These are phyloP conservation scores for Dioctria rufipes DNA, from an alignment of 2,888 invertebrate species.

Conservation along the genomic window DNA sequence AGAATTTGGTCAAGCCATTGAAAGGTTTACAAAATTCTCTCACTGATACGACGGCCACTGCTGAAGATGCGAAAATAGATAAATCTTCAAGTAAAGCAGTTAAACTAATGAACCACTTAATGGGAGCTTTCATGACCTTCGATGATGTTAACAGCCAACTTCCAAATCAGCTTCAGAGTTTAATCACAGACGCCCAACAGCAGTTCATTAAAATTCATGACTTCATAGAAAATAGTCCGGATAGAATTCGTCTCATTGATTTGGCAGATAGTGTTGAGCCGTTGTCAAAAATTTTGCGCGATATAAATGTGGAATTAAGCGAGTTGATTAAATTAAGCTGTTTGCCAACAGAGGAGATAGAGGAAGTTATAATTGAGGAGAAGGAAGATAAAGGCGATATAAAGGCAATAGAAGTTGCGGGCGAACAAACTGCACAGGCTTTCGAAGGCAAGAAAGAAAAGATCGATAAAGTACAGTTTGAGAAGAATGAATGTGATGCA, in stretches of 20 bases:
- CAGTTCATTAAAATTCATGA: slow-evolving; percentile 56
- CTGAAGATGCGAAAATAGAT: not conserved
- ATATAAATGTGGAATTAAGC: slow-evolving; percentile 10
- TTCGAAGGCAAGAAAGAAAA: not conserved
- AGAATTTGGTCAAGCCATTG: not conserved
- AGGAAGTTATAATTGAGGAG: not conserved
- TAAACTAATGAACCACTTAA: slow-evolving; percentile 54
- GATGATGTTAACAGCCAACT: slow-evolving; percentile 55
- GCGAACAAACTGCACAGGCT: not conserved
- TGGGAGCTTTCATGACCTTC: slow-evolving; percentile 58
- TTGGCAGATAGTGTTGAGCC: slow-evolving; percentile 30
- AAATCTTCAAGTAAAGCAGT: slow-evolving; percentile 56
- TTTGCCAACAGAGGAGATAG: not conserved
- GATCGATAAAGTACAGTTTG: not conserved
- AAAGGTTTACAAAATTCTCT: slow-evolving; percentile 26
- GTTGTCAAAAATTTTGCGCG: not conserved
- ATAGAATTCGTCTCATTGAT: slow-evolving; percentile 48
- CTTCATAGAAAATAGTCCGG: slow-evolving; percentile 54
- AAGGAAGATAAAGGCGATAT: not conserved
- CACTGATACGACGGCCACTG: not conserved
- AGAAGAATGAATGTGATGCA: not conserved
- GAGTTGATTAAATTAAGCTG: not conserved
- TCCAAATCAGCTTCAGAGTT: slow-evolving; percentile 12
- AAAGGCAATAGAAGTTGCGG: not conserved
- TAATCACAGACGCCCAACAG: slow-evolving; percentile 52